Evolutionary conservation across 2,888 invertebrate species (phyloP), one percentile per base, ranked within the genome.

Genomic region (Dione vanillae): DNA sequence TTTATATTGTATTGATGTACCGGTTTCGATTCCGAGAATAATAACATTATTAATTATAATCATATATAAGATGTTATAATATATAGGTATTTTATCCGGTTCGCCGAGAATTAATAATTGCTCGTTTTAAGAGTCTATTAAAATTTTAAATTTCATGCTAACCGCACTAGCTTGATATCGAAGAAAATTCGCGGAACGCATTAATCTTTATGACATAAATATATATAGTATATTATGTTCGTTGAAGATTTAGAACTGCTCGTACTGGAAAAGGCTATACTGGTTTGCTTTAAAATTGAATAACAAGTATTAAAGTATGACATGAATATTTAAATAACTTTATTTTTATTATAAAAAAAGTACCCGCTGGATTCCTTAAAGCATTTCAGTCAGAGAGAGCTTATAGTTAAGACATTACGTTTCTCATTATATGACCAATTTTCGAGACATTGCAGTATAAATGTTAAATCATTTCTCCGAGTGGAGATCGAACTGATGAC

Each of bases 1-100:
- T 56, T 49, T 37, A 54, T 45, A 10, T 51, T 47, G 37, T 52
- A 69, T 64, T 27, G 47, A 54, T 49, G 65, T 71, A 66, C 69
- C 73, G 72, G 71, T 74, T 69, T 54, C 58, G 10, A 65, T 74
- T 71, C 71, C 64, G 64, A 64, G 73, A 74, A 74, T 62, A 49
- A 52, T 56, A 65, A 62, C 37, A 54, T 41, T 69, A 71, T 64
- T 27, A 64, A 40, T 12, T 19, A 49, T 49, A 51, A 43, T 35
- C 43, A 35, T 61, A 43, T 27, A 61, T n/a, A 27, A 61, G 43
- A 45, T n/a, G 27, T 27, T 58, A 61, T 58, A 43, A 47, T 40
- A 56, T 52, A 69, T 56, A 69, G 56, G 65, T 66, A 72, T 69
- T 56, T 12, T 69, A 70, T 67, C 72, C 69, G 62, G 69, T 72